These are phyloP conservation scores for Rafetus swinhoei DNA, from an alignment of 2,113 vertebrate species.

Conservation along the genomic window DNA sequence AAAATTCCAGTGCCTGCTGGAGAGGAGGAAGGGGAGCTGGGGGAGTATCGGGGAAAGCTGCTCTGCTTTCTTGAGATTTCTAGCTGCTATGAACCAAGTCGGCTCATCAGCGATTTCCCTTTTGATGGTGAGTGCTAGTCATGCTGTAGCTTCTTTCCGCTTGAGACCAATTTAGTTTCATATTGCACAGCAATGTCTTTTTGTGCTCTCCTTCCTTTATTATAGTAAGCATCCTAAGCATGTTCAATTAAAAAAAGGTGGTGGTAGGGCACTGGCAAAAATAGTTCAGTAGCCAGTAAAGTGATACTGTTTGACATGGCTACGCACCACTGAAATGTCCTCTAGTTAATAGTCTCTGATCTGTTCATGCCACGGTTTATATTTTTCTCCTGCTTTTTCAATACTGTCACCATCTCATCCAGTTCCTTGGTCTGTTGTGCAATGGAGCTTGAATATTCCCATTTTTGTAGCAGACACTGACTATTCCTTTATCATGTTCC, in stretches of 20 bases:
- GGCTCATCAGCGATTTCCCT: constrained; percentile 96
- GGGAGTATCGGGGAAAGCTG: constrained; percentile 90
- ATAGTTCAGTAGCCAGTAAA: neutral
- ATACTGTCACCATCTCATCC: neutral
- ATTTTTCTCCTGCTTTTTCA: neutral
- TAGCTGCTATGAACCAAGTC: constrained; percentile 88
- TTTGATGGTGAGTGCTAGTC: constrained; percentile 90
- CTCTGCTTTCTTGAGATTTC: constrained; percentile 92
- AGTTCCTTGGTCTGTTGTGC: neutral
- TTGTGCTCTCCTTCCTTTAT: neutral
- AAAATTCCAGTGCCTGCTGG: constrained; percentile 86
- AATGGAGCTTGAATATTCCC: neutral
- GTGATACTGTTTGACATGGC: neutral
- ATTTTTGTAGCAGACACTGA: neutral
- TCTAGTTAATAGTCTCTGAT: neutral
- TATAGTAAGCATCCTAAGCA: neutral
- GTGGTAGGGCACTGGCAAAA: neutral
- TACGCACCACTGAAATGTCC: neutral
- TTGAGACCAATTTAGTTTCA: neutral
- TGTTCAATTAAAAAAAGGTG: neutral
- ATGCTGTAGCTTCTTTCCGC: neutral
- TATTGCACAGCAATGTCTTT: neutral
- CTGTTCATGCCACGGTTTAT: neutral
- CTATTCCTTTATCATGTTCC: neutral
- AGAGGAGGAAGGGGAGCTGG: constrained; percentile 89